Base-by-base conservation (phyloP, 2,797 vertebrate genomes). In the Ctenopoma kingsleyae region DNA sequence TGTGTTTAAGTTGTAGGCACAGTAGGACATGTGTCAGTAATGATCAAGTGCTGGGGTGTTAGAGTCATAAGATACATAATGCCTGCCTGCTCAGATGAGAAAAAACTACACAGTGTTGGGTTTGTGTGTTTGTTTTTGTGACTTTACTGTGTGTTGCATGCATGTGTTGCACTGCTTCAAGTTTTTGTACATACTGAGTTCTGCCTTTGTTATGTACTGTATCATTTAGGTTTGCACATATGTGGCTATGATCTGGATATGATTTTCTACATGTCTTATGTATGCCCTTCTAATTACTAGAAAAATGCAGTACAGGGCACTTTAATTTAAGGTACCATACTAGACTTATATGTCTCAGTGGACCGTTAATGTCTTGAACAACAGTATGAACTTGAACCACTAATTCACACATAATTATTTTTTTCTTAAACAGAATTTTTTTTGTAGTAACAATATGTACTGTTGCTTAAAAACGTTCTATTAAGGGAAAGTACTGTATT, bases 11-110 rank as follows among this genome's bases (percentile, higher is more conserved):
- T 74, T 63, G 13, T 41, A 79, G 69, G 62, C 80, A 43, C 75
- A 71, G 84, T 52, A 57, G 63, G 74, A 60, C 64, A 47, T 43
- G 78, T 85, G 83, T 84, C 85, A 71, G 51, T 63, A 67, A 62
- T 63, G 68, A 86, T 83, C 65, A 78, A 73, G 58, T 73, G 71
- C 70, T 46, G 71, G 70, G 60, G 23, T 36, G 22, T 47, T n/a
- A 23, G 38, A 48, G 53, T 78, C 73, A 49, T 27, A 27, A 67
- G 46, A 72, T 48, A 49, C 27, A 63, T 49, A 50, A 58, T 35
- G 36, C 53, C 74, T 61, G 59, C 32, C 36, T 56, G 55, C 48
- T 57, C 72, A 69, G 40, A 62, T 38, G 49, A 22, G 10, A 17
- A 23, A 23, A 64, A 68, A 49, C n/a, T 16, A 46, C 44, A 1